phyloP scores from a whole-genome alignment of 2,113 vertebrate genomes.

The Cyanoderma ruficeps region DNA sequence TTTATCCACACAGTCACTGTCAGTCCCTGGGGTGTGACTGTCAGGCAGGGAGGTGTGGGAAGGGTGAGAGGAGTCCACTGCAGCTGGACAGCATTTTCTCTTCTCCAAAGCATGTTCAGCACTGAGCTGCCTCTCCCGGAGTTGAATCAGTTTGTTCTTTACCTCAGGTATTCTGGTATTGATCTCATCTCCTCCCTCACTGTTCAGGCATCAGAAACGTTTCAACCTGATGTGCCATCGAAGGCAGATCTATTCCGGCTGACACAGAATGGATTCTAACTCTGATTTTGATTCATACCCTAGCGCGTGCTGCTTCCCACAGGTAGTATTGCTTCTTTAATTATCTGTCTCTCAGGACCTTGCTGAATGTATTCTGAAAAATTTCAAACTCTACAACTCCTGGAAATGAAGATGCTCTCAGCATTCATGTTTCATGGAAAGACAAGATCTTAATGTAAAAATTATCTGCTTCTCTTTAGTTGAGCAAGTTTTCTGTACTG shows the following conservation, averaged over 20 bases:
- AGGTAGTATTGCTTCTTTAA: neutral
- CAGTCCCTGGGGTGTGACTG: neutral
- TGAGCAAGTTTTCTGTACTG: neutral
- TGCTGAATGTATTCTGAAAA: neutral
- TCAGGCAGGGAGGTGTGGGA: neutral
- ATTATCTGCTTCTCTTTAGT: neutral
- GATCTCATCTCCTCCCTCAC: neutral
- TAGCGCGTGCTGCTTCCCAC: neutral
- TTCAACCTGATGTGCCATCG: neutral
- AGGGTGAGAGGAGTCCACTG: neutral
- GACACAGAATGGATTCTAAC: neutral
- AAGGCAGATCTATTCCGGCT: neutral
- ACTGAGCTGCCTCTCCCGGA: neutral
- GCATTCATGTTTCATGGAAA: neutral
- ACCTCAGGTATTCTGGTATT: neutral
- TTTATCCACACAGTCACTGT: neutral
- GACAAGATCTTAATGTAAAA: neutral
- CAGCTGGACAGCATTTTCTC: neutral
- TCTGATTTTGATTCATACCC: neutral
- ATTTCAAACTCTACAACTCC: rapidly evolving
- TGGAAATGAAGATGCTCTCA: neutral
- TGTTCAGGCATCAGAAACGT: neutral
- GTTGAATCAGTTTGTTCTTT: neutral
- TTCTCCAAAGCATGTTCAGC: neutral
- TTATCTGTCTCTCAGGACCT: neutral